phyloP scores from a whole-genome alignment of 2,113 vertebrate genomes.

The Melospiza melodia region DNA sequence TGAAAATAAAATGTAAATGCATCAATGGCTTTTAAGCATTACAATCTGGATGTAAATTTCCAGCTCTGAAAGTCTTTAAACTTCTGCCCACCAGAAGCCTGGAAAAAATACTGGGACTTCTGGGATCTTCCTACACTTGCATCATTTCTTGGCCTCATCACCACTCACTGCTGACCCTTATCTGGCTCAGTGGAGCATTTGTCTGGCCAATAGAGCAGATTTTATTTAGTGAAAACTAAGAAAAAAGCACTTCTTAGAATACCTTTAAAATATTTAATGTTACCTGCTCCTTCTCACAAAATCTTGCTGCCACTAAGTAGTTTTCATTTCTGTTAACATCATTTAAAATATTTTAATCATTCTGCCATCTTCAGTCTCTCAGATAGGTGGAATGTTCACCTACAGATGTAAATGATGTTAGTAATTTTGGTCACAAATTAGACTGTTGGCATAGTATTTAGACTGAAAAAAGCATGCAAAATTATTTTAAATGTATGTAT shows the following conservation, averaged over 20 bases:
- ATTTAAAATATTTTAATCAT: conserved; percentile 41
- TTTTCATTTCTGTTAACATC: conserved; percentile 56
- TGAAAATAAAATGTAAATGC: background rate
- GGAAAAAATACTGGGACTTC: background rate
- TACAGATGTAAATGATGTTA: background rate
- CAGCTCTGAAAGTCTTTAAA: background rate
- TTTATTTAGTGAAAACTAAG: background rate
- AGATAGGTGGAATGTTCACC: background rate
- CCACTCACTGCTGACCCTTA: background rate
- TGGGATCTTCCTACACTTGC: background rate
- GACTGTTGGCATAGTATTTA: background rate
- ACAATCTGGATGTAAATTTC: background rate
- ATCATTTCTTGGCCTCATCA: background rate
- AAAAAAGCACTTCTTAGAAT: background rate
- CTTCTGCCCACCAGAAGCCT: background rate
- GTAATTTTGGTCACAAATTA: conserved; percentile 1
- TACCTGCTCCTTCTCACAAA: conserved; percentile 54
- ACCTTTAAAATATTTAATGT: conserved; percentile 54
- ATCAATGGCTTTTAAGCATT: background rate
- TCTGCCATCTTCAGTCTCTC: conserved; percentile 47
- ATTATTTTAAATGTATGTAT: background rate
- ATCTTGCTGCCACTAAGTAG: conserved; percentile 52
- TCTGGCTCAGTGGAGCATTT: background rate
- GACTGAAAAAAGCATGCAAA: background rate
- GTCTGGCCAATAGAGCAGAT: background rate